Percentiles rank a stretch among this genome's conserved stretches.
Evolutionary conservation across 2,113 vertebrate genomes (phyloP).

Genomic region (Gulo gulo): DNA sequence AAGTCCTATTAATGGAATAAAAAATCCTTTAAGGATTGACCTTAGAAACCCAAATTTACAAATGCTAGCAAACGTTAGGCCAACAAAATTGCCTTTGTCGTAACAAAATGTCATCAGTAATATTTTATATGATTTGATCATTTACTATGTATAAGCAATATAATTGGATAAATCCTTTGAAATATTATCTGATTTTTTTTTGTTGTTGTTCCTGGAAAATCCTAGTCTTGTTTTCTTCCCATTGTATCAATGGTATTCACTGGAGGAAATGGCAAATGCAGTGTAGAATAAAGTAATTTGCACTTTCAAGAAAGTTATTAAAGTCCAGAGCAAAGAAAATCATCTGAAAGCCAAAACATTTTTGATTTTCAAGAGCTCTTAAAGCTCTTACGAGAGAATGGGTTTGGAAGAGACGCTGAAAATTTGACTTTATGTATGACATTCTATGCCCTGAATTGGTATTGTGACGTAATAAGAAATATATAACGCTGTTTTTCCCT

Average conservation of each 20-base stretch:
- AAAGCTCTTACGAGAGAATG: not conserved
- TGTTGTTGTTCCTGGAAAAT: not conserved
- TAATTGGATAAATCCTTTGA: not conserved
- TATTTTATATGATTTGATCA: not conserved
- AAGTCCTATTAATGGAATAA: not conserved
- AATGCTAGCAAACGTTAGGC: slow-evolving; percentile 13
- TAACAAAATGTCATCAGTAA: not conserved
- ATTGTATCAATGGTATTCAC: not conserved
- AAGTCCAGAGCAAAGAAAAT: not conserved
- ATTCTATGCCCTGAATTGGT: not conserved
- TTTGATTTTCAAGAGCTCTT: slow-evolving; percentile 28
- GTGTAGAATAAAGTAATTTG: not conserved
- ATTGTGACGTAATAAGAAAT: not conserved
- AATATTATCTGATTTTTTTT: not conserved
- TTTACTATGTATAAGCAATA: not conserved
- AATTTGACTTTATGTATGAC: not conserved
- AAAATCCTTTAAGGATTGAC: slow-evolving; percentile 4
- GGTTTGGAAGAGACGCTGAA: not conserved
- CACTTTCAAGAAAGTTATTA: not conserved
- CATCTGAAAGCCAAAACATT: not conserved
- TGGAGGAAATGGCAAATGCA: not conserved
- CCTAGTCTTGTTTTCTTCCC: not conserved
- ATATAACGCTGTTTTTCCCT: not conserved
- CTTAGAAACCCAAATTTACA: not conserved
- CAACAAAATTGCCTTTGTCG: not conserved